Conservation (phyloP, 53 echinoderm and acorn worm species). For the Luidia sarsii region DNA sequence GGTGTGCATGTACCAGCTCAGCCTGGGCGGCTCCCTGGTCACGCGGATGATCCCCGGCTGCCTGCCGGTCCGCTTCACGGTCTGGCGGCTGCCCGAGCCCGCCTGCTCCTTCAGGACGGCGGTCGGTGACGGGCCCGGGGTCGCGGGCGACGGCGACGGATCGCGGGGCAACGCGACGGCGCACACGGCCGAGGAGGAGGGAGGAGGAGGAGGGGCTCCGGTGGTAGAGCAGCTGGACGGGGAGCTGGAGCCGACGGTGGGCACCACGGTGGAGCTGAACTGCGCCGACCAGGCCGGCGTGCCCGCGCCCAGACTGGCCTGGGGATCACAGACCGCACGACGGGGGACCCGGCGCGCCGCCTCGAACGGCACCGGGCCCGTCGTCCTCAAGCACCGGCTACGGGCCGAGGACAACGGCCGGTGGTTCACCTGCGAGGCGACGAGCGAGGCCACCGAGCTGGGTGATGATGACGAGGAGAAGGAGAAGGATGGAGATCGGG, state of each 20-base stretch:
- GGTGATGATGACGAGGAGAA: too few species aligned
- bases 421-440: slow-evolving; percentile 20
- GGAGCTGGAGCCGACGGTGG: neutral
- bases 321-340: too few species aligned
- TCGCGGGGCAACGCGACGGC: too few species aligned
- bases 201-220: neutral
- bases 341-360: neutral
- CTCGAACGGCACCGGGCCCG: neutral
- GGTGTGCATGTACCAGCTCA: slow-evolving; percentile 17
- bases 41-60: slow-evolving; percentile 10
- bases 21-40: slow-evolving; percentile 8
- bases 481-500: neutral
- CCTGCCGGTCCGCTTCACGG: neutral
- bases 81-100: slow-evolving; percentile 21
- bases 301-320: slow-evolving; percentile 14
- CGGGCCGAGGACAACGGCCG: slow-evolving; percentile 27
- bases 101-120: slow-evolving; percentile 23
- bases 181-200: neutral
- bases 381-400: neutral
- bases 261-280: neutral
- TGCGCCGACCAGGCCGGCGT: slow-evolving; percentile 18
- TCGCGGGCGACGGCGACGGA: neutral
- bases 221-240: too few species aligned
- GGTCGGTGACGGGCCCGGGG: neutral
- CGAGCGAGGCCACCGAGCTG: neutral